A percentile compares a stretch with the other conserved stretches of the same genome.
phyloP scores from a whole-genome alignment of 2,797 vertebrate genomes.

The Artibeus jamaicensis region DNA sequence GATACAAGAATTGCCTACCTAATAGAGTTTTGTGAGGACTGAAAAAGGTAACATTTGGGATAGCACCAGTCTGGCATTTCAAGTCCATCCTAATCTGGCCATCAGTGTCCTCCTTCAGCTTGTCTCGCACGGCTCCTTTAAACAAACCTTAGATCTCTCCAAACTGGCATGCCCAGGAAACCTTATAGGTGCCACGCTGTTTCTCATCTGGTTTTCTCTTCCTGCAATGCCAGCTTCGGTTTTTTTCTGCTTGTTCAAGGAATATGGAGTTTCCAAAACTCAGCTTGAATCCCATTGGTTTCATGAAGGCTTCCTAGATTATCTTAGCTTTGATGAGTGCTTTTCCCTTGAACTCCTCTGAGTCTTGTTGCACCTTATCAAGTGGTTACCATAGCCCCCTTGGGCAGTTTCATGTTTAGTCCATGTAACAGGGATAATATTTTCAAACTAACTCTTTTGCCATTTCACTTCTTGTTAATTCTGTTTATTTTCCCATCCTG shows the following conservation, averaged over 20 bases:
- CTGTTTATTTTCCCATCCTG: not conserved
- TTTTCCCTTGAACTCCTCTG: not conserved
- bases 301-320: not conserved
- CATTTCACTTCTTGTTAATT: slow-evolving; percentile 7
- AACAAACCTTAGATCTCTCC: not conserved
- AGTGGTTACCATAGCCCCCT: not conserved
- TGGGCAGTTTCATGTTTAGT: not conserved
- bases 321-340: not conserved
- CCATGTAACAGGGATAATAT: not conserved
- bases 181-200: not conserved
- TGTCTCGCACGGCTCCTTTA: not conserved
- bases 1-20: not conserved
- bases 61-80: not conserved
- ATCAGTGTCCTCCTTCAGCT: not conserved
- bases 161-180: not conserved
- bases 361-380: not conserved
- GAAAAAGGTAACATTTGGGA: not conserved
- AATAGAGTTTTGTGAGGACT: not conserved
- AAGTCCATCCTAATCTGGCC: not conserved
- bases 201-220: not conserved
- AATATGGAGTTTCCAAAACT: not conserved
- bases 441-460: not conserved
- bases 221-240: not conserved
- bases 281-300: not conserved
- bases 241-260: not conserved